phyloP scores from a whole-genome alignment of 2,888 invertebrate species.

The Trachelus tabidus region DNA sequence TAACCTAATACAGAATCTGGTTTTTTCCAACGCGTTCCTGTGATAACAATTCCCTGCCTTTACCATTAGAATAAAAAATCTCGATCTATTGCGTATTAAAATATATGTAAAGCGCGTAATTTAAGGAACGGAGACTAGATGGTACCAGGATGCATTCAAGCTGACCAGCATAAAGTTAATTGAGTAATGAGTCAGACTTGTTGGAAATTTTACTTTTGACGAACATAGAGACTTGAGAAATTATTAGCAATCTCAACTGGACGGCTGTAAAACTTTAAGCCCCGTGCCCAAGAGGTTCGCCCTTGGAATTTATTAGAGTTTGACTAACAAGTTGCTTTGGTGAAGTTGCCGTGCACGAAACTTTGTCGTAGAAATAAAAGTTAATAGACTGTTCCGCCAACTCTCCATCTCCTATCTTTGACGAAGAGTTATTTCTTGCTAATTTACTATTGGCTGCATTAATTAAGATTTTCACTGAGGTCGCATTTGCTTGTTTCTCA shows the following conservation, averaged over 20 bases:
- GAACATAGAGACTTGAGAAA: conserved; percentile 28
- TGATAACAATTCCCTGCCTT: not conserved
- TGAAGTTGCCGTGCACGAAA: conserved; percentile 53
- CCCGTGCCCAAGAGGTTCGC: not conserved
- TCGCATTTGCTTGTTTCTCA: not conserved
- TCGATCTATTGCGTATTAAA: not conserved
- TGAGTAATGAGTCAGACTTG: not conserved
- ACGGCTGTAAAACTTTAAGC: conserved; percentile 54
- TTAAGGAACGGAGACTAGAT: not conserved
- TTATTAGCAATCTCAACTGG: conserved; percentile 56
- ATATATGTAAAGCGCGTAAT: not conserved
- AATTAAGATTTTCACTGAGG: conserved; percentile 34
- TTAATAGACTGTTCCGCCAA: conserved; percentile 60
- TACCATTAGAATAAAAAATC: not conserved
- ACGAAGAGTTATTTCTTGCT: conserved; percentile 61
- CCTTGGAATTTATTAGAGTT: conserved; percentile 63
- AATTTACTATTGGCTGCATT: conserved; percentile 59
- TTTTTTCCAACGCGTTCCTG: not conserved
- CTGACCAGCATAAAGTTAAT: not conserved
- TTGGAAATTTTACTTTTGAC: not conserved
- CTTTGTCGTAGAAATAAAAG: conserved; percentile 63
- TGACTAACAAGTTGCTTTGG: conserved; percentile 59
- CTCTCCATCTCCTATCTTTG: conserved; percentile 38
- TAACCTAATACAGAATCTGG: not conserved
- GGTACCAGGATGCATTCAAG: not conserved